Conservation (phyloP, 2,113 vertebrate species). For the Psettodes erumei region DNA sequence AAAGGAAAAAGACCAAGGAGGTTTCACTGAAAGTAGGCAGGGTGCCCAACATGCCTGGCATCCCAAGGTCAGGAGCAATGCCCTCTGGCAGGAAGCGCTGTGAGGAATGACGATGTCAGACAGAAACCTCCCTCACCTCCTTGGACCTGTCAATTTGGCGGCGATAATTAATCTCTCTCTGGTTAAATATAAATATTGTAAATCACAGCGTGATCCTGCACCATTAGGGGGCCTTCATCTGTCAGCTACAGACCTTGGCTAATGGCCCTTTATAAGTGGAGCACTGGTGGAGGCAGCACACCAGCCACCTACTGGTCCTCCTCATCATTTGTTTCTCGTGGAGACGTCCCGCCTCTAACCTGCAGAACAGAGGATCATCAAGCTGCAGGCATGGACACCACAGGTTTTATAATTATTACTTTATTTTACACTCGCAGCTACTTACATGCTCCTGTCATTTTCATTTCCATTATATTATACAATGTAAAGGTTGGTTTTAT, state of each 20-base stretch:
- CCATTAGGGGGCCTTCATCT: slow-evolving; percentile 76
- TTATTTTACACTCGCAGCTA: neutral
- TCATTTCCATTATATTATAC: neutral
- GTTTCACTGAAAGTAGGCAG: slow-evolving; percentile 44
- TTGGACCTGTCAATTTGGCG: slow-evolving; percentile 76
- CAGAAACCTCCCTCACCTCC: slow-evolving; percentile 66
- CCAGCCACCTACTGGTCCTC: slow-evolving; percentile 52
- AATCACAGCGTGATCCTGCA: slow-evolving; percentile 76
- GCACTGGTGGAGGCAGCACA: slow-evolving; percentile 56
- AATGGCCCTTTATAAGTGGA: slow-evolving; percentile 74
- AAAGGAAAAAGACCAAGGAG: slow-evolving; percentile 45
- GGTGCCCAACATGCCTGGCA: slow-evolving; percentile 62
- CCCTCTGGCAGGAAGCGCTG: slow-evolving; percentile 63
- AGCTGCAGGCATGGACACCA: slow-evolving; percentile 7
- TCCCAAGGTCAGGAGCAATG: slow-evolving; percentile 73
- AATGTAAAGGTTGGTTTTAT: neutral
- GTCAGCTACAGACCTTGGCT: slow-evolving; percentile 75
- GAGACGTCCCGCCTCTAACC: slow-evolving; percentile 34
- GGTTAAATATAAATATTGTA: slow-evolving; percentile 83
- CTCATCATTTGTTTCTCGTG: slow-evolving; percentile 64
- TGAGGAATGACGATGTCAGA: slow-evolving; percentile 74
- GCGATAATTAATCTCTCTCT: slow-evolving; percentile 80
- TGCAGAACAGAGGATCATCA: slow-evolving; percentile 25
- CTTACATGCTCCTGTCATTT: no score
- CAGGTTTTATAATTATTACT: neutral